Base-by-base conservation (phyloP, 2,113 vertebrate species). In the Phrynocephalus versicolor region DNA sequence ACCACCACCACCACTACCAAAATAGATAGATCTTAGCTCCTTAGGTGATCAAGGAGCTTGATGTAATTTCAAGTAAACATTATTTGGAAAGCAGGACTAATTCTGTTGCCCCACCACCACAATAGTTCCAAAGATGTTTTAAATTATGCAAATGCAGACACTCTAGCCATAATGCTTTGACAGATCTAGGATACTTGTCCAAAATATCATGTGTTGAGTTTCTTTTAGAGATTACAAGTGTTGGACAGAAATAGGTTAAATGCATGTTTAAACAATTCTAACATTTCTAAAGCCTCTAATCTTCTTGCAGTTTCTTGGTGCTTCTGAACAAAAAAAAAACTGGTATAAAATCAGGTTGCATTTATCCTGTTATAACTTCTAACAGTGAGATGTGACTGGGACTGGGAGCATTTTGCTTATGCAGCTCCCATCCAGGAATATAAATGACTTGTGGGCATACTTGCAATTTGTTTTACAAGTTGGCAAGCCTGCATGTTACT, bases 401-500 rank as follows among this genome's bases (percentile, higher is more conserved):
- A 85, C 88, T 58, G 16, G 25, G 55, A 7, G 88, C 64, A 0
- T 39, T 77, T 70, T 79, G 25, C 39, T 79, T 27, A 85, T 16
- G 1, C 41, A 39, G 85, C 1, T 86, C 9, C 76, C 76, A 3
- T 18, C 0, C 35, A 2, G 15, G 18, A 83, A 79, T 69, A 58
- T 39, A 71, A 69, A 41, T 4, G 0, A 0, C 7, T 41, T 2
- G 2, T 15, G 39, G 4, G 0, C 4, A 37, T n/a, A 7, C 15
- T 77, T 82, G 70, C 0, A 76, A 88, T 92, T 92, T 75, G 72
- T 90, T 93, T 90, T 89, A 84, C 62, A 90, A 88, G 67, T 83
- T 85, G 13, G 23, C 58, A 58, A 37, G 25, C 80, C 94, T 89
- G 57, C 75, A 71, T 89, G 92, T 92, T 79, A 91, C 14, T 73